Evolutionary conservation across 2,797 vertebrate genomes (phyloP).

Genomic region (Ceryle rudis): DNA sequence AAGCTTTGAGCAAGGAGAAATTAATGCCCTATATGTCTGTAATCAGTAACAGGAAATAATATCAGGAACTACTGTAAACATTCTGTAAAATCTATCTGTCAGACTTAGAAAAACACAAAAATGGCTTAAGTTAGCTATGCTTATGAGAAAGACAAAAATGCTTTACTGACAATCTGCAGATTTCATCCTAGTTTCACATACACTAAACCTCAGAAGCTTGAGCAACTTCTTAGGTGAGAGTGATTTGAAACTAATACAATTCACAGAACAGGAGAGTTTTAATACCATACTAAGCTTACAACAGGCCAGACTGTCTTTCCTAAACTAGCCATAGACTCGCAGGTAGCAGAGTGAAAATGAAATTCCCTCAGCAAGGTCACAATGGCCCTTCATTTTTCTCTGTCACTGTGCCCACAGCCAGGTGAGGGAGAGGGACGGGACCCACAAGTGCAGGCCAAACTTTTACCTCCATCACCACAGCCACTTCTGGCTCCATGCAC

Average conservation of each 20-base stretch:
- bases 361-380: fast-evolving
- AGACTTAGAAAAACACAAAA: background rate
- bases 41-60: background rate
- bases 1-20: slow-evolving; percentile 14
- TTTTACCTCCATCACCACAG: background rate
- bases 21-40: background rate
- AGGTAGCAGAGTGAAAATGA: background rate
- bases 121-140: background rate
- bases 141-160: slow-evolving; percentile 18
- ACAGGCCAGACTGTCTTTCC: background rate
- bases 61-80: background rate
- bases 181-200: background rate
- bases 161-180: slow-evolving; percentile 22
- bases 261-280: background rate
- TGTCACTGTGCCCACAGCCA: fast-evolving
- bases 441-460: background rate
- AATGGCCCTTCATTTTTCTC: background rate
- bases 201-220: background rate
- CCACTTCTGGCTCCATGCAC: background rate
- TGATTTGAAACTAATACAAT: background rate
- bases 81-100: background rate
- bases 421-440: background rate
- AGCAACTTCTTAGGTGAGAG: background rate
- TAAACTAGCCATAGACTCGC: background rate
- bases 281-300: background rate